phyloP scores from a whole-genome alignment of 2,113 vertebrate genomes.

The Pterocles burchelli region DNA sequence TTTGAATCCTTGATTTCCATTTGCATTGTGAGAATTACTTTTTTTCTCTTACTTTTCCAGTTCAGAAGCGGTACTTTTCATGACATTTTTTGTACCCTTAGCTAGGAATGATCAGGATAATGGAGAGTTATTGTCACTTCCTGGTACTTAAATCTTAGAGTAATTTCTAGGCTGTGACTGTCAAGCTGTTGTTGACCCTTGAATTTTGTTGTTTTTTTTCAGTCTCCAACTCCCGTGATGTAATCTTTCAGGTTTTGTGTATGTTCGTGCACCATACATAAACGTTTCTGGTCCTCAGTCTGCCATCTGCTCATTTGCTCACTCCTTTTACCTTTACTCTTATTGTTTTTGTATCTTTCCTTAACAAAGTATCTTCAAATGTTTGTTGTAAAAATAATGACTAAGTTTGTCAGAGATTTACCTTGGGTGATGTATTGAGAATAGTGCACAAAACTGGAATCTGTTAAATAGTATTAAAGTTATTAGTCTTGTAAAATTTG shows the following conservation, averaged over 20 bases:
- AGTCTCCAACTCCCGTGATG: not conserved
- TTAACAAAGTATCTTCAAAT: not conserved
- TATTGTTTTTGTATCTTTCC: not conserved
- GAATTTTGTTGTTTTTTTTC: not conserved
- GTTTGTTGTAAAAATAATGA: not conserved
- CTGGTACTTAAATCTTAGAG: not conserved
- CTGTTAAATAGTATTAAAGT: not conserved
- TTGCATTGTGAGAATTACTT: not conserved
- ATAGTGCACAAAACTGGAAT: not conserved
- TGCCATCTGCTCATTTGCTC: not conserved
- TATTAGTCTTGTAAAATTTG: not conserved
- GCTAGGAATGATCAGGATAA: not conserved
- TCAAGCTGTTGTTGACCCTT: not conserved
- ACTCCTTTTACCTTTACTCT: not conserved
- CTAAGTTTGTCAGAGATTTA: not conserved
- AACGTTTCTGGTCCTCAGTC: not conserved
- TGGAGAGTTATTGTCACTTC: not conserved
- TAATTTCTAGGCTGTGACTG: not conserved
- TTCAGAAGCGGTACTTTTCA: not conserved
- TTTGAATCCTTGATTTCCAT: not conserved
- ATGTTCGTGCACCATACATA: not conserved
- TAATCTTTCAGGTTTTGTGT: not conserved
- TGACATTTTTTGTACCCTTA: fast-evolving
- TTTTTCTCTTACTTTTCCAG: not conserved
- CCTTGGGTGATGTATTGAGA: not conserved